These are phyloP conservation scores for Phylloscopus trochiloides DNA, from an alignment of 2,113 vertebrate genomes.

Conservation along the genomic window DNA sequence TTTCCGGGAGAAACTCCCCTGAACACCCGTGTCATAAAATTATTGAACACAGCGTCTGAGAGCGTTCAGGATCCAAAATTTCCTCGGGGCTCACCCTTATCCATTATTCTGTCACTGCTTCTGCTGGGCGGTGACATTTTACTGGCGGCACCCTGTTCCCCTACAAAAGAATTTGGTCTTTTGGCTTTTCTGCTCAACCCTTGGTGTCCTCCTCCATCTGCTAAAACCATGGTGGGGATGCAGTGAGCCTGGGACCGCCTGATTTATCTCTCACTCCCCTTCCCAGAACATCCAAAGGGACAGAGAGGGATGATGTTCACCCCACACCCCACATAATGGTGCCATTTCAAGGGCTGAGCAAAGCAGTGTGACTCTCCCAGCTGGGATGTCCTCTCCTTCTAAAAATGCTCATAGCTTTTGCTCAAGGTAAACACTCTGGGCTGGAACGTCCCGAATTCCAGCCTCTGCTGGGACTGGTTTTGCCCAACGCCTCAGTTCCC, in stretches of 20 bases:
- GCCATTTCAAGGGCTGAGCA: background rate
- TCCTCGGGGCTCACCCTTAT: constrained; percentile 31
- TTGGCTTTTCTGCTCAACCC: background rate
- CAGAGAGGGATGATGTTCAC: background rate
- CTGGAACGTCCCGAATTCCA: background rate
- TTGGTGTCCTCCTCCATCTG: background rate
- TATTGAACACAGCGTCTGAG: background rate
- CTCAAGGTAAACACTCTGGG: background rate
- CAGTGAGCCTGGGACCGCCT: background rate
- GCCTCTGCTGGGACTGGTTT: background rate
- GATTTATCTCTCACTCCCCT: background rate
- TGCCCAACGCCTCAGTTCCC: constrained; percentile 30
- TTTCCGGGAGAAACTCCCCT: constrained; percentile 55
- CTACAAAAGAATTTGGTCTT: background rate
- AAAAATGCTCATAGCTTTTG: background rate
- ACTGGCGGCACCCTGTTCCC: background rate
- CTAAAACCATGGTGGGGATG: background rate
- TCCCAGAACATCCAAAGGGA: background rate
- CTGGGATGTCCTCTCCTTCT: background rate
- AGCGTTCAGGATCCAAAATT: background rate
- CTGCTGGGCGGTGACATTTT: constrained; percentile 24
- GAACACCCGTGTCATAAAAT: constrained; percentile 48
- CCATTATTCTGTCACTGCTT: constrained; percentile 34
- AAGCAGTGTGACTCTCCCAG: background rate
- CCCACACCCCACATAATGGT: accelerated